These are phyloP conservation scores for Trichosurus vulpecula DNA, from an alignment of 2,797 vertebrate species.

Conservation along the genomic window DNA sequence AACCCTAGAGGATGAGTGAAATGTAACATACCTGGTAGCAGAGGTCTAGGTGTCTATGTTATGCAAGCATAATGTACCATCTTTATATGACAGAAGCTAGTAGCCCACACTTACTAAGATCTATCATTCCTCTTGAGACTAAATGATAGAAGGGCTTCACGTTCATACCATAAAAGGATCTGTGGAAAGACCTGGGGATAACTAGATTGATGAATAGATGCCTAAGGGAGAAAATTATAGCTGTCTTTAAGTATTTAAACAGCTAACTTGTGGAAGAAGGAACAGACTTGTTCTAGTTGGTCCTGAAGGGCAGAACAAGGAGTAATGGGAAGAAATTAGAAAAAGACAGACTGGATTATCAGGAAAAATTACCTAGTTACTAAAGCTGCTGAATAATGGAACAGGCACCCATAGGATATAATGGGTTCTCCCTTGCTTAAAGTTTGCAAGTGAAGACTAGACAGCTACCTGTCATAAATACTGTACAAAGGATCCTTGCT, in stretches of 20 bases:
- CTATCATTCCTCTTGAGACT: background rate
- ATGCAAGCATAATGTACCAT: background rate
- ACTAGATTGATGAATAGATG: background rate
- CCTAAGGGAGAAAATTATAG: background rate
- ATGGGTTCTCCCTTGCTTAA: background rate
- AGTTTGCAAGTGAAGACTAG: background rate
- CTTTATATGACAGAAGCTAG: background rate
- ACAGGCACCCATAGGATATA: background rate
- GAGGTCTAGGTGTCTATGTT: background rate
- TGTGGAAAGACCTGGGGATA: background rate
- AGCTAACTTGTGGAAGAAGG: background rate
- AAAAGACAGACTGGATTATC: background rate
- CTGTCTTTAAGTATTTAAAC: background rate
- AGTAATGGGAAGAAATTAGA: background rate
- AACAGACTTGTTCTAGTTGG: background rate
- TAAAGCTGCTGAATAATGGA: background rate
- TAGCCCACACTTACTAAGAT: background rate
- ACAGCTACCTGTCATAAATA: background rate
- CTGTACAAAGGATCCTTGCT: background rate
- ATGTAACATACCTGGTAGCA: background rate
- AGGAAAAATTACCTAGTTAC: background rate
- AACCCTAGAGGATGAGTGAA: background rate
- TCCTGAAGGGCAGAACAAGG: background rate
- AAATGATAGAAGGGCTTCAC: background rate
- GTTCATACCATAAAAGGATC: background rate